A percentile compares a stretch with the other conserved stretches of the same genome.
Conservation (phyloP, 1,140 invertebrate species). For the Leucophenga varia region DNA sequence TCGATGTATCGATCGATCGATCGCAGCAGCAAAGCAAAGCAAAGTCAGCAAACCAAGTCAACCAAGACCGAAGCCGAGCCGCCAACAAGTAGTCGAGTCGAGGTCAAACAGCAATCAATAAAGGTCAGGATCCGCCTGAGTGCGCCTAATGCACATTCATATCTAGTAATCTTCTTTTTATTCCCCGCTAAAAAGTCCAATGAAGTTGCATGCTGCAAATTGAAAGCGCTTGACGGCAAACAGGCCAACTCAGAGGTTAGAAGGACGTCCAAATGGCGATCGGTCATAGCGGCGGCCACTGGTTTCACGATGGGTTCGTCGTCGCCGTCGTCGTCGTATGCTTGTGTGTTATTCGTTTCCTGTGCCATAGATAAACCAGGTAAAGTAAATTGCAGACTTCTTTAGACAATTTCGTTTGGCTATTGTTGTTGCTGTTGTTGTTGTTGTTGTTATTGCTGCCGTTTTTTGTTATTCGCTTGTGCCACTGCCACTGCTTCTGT, state of each 20-base stretch:
- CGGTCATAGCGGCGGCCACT: conserved; percentile 7
- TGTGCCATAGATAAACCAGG: conserved; percentile 40
- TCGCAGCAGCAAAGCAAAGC: conserved; percentile 10
- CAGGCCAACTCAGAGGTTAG: conserved; percentile 43
- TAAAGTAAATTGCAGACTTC: too few relatives aligned
- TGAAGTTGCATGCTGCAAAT: conserved; percentile 54
- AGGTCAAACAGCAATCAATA: conserved; percentile 56
- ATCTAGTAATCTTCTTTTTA: too few relatives aligned
- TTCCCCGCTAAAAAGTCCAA: too few relatives aligned
- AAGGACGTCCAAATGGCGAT: too few relatives aligned
- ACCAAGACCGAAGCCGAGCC: too few relatives aligned
- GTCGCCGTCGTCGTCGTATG: conserved; percentile 8
- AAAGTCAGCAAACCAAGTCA: conserved; percentile 20
- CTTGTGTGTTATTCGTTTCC: conserved; percentile 34
- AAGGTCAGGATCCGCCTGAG: conserved; percentile 52
- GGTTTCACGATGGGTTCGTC: not conserved
- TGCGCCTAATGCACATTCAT: conserved; percentile 46
- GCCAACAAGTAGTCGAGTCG: conserved; percentile 11
- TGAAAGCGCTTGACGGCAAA: conserved; percentile 50
- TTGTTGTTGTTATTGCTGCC: conserved; percentile 20
- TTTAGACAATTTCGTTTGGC: conserved; percentile 45
- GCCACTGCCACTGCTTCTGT: too few relatives aligned
- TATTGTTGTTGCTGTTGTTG: conserved; percentile 15
- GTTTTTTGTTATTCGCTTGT: conserved; percentile 27
- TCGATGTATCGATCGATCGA: too few relatives aligned